phyloP scores from a whole-genome alignment of 1,140 invertebrate genomes.

The Bombus soroeensis region DNA sequence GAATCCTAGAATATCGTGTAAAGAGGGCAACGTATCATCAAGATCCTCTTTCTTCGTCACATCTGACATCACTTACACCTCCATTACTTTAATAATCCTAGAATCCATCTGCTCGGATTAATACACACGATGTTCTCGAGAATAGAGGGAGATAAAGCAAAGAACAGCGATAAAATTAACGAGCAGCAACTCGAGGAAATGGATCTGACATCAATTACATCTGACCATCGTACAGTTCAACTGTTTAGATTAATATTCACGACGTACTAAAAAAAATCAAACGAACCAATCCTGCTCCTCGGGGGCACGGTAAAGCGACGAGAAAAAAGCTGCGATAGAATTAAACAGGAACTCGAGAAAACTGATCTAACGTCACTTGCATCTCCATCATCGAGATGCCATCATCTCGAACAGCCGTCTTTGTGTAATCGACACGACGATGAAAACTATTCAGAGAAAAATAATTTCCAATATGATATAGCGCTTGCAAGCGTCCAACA shows the following conservation, averaged over 20 bases:
- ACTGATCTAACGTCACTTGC: too few relatives aligned
- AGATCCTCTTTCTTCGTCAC: background rate
- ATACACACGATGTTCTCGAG: background rate
- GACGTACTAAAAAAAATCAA: background rate
- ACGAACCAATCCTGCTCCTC: accelerated
- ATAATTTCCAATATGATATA: too few relatives aligned
- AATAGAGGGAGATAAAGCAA: background rate
- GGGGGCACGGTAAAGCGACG: too few relatives aligned
- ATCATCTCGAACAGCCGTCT: too few relatives aligned
- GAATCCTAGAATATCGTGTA: background rate
- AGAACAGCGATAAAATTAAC: background rate
- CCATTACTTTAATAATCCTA: background rate
- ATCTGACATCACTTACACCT: background rate
- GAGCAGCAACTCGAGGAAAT: background rate
- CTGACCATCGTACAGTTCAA: background rate
- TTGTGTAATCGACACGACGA: too few relatives aligned
- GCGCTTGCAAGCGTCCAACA: too few relatives aligned
- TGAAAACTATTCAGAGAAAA: too few relatives aligned
- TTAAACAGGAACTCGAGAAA: background rate
- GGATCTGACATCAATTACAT: background rate
- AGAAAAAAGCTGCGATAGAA: background rate
- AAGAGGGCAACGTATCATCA: background rate
- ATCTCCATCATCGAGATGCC: too few relatives aligned
- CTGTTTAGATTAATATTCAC: background rate
- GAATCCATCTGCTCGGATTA: background rate